These are phyloP conservation scores for Psittacula derbiana DNA, from an alignment of 2,797 vertebrate genomes.

Conservation along the genomic window DNA sequence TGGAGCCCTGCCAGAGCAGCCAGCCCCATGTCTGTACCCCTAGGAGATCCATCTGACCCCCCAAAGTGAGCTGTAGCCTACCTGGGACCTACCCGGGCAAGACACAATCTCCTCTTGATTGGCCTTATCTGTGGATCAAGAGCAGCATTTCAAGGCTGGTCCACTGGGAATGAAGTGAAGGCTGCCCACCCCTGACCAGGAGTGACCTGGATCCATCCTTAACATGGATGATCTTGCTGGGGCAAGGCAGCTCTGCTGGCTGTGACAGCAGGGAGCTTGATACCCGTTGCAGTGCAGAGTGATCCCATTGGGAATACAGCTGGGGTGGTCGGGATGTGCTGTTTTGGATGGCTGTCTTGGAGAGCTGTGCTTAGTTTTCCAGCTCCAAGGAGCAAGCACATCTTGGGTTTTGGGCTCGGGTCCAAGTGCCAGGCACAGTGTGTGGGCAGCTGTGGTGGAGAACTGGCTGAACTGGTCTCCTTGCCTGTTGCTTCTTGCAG, in stretches of 20 bases:
- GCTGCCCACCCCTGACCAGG: neutral
- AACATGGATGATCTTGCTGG: fast-evolving
- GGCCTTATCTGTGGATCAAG: neutral
- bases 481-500: slow-evolving; percentile 53
- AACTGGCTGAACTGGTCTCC: slow-evolving; percentile 49
- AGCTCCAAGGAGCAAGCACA: neutral
- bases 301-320: fast-evolving
- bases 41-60: neutral
- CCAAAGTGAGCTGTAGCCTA: neutral
- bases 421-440: neutral
- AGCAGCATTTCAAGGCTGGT: neutral
- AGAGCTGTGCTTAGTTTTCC: neutral
- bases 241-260: neutral
- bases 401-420: neutral
- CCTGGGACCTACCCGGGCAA: neutral
- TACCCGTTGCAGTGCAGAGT: fast-evolving
- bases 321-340: fast-evolving
- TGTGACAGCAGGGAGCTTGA: neutral
- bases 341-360: fast-evolving
- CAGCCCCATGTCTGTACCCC: neutral
- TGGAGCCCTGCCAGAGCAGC: neutral
- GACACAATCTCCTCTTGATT: neutral
- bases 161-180: neutral
- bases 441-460: neutral
- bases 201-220: neutral